Base-by-base conservation (phyloP, 1,140 invertebrate genomes). In the Gonatopus flavifemur region DNA sequence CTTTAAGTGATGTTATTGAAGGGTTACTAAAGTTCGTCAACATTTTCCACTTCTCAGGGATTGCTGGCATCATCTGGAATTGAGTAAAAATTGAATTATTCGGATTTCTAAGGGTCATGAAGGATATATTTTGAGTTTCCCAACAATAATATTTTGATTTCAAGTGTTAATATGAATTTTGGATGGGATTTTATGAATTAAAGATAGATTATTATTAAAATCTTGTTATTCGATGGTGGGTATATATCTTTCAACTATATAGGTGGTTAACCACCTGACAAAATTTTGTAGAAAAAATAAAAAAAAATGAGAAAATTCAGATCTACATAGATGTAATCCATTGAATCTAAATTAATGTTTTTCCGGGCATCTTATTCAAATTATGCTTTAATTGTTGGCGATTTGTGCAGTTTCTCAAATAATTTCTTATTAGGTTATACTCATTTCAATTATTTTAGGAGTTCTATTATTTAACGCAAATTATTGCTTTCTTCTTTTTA, bases 1-100 rank as follows among this genome's bases (percentile, higher is more conserved):
- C 84, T 70, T 82, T 88, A 81, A 71, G 72, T 55, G 84, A 87
- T 82, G 84, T 79, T 44, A 78, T 86, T 77, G 87, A 86, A n/a
- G n/a, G n/a, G n/a, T n/a, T n/a, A n/a, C n/a, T n/a, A n/a, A n/a
- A n/a, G n/a, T n/a, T n/a, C n/a, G n/a, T n/a, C n/a, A n/a, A n/a
- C n/a, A n/a, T n/a, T n/a, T n/a, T n/a, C n/a, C n/a, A n/a, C n/a
- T n/a, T n/a, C n/a, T n/a, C n/a, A n/a, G n/a, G n/a, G n/a, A n/a
- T n/a, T n/a, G n/a, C n/a, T n/a, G n/a, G n/a, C n/a, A n/a, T n/a
- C n/a, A n/a, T n/a, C n/a, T n/a, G n/a, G n/a, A n/a, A 67, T 76
- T 78, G 18, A 41, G 44, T 36, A 45, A 19, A 22, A 47, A 47
- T 37, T 57, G 87, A 87, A 66, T 78, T 86, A 67, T 82, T 87